Evolutionary conservation across 1,140 invertebrate genomes (phyloP).

Genomic region (Zaprionus lachaisei): DNA sequence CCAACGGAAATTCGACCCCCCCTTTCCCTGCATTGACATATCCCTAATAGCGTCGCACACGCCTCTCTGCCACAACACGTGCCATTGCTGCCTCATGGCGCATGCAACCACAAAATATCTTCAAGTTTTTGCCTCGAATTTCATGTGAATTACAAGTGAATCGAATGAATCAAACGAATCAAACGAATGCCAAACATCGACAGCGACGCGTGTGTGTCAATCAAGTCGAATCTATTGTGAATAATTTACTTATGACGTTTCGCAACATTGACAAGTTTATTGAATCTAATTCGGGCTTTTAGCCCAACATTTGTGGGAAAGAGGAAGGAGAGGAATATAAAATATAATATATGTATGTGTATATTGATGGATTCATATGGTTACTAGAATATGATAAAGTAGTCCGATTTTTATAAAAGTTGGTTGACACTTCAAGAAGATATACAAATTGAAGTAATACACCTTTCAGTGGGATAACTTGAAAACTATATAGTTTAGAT

Average conservation of each 20-base stretch:
- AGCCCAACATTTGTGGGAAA: background rate
- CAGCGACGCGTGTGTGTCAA: constrained; percentile 74
- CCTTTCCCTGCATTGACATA: constrained; percentile 2
- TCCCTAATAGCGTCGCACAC: constrained; percentile 44
- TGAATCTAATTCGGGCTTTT: constrained; percentile 51
- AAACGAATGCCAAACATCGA: constrained; percentile 55
- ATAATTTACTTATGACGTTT: constrained; percentile 79
- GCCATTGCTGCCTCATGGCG: constrained; percentile 30
- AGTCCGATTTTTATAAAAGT: background rate
- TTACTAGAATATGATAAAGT: background rate
- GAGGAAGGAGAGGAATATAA: background rate
- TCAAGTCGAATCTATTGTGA: constrained; percentile 72
- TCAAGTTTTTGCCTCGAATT: constrained; percentile 52
- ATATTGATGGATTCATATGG: background rate
- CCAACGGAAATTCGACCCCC: constrained; percentile 1
- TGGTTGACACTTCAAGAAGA: background rate
- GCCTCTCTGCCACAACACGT: constrained; percentile 52
- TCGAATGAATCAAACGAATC: constrained; percentile 67
- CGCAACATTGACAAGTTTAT: constrained; percentile 58
- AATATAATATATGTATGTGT: background rate
- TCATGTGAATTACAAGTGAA: constrained; percentile 53
- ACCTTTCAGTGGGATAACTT: background rate
- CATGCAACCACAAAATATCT: constrained; percentile 50
- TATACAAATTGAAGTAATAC: background rate
- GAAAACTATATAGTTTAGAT: background rate